These are phyloP conservation scores for Malachius bipustulatus DNA, from an alignment of 2,888 invertebrate species.

Conservation along the genomic window DNA sequence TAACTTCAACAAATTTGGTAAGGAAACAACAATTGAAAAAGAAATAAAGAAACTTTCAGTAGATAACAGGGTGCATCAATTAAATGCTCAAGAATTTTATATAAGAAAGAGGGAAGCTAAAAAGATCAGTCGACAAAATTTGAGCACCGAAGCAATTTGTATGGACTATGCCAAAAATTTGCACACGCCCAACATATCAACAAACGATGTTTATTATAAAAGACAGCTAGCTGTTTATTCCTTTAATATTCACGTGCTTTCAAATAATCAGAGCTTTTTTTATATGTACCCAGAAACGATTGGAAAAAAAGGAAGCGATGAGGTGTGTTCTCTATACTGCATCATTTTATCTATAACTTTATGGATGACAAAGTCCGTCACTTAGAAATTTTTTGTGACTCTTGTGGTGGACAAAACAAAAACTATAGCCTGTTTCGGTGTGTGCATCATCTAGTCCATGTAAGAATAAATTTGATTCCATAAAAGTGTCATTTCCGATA, in stretches of 20 bases:
- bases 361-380: slow-evolving; percentile 11
- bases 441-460: slow-evolving; percentile 21
- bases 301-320: slow-evolving; percentile 22
- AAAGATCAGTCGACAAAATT: background rate
- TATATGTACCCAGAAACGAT: slow-evolving; percentile 20
- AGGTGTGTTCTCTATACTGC: slow-evolving; percentile 21
- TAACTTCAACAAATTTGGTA: too few species aligned
- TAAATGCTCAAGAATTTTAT: background rate
- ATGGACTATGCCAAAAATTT: slow-evolving; percentile 1
- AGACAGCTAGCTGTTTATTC: slow-evolving; percentile 18
- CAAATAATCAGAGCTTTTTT: slow-evolving; percentile 19
- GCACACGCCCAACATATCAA: slow-evolving; percentile 19
- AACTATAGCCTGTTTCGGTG: slow-evolving; percentile 22
- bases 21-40: too few species aligned
- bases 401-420: slow-evolving; percentile 22
- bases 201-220: slow-evolving; percentile 23
- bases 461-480: slow-evolving; percentile 17
- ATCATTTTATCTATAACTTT: slow-evolving; percentile 19
- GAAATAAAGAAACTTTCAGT: too few species aligned
- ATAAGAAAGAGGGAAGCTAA: slow-evolving; percentile 2
- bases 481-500: slow-evolving; percentile 22
- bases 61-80: too few species aligned
- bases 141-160: slow-evolving; percentile 1
- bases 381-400: slow-evolving; percentile 22
- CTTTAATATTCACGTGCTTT: slow-evolving; percentile 22